phyloP scores from a whole-genome alignment of 2,113 vertebrate genomes.

The Romanogobio albipinnatus region DNA sequence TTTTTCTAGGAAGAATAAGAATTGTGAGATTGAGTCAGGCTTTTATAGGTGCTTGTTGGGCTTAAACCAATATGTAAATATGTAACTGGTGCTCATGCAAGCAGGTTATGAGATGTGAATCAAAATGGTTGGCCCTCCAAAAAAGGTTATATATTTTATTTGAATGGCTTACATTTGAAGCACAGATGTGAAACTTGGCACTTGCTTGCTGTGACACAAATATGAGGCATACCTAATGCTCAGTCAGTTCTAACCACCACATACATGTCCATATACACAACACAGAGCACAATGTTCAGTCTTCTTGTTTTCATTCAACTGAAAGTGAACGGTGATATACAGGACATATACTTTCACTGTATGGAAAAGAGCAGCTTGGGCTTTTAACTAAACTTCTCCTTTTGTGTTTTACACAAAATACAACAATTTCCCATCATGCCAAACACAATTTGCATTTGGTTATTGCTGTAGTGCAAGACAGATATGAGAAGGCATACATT shows the following conservation, averaged over 20 bases:
- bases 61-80: constrained; percentile 13
- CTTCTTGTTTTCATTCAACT: background rate
- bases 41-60: background rate
- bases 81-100: background rate
- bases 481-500: background rate
- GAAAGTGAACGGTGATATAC: background rate
- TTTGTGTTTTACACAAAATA: background rate
- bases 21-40: background rate
- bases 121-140: background rate
- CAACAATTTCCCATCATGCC: background rate
- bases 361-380: background rate
- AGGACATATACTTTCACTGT: background rate
- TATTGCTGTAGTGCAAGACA: background rate
- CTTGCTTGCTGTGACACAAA: background rate
- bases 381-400: background rate
- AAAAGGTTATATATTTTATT: constrained; percentile 24
- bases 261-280: background rate
- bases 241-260: background rate
- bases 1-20: background rate
- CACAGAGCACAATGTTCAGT: background rate
- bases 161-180: constrained; percentile 18
- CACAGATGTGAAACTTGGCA: constrained; percentile 31
- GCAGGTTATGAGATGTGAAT: background rate
- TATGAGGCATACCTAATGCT: constrained; percentile 2
- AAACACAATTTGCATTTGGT: background rate